These are phyloP conservation scores for Phenganax marumi DNA, from an alignment of 92 coral and sea anemone species.

Conservation along the genomic window DNA sequence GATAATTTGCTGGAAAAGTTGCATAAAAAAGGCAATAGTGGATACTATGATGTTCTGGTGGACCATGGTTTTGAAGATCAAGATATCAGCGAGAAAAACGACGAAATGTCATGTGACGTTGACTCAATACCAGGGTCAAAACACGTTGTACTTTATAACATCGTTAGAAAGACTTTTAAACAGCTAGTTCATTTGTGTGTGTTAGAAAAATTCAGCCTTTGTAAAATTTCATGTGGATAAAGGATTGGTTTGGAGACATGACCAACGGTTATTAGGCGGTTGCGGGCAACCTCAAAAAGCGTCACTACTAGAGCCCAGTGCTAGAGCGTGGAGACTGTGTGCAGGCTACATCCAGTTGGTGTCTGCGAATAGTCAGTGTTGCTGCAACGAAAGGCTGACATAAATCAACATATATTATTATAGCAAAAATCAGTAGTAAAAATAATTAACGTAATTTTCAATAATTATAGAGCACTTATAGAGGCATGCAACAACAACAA, in stretches of 20 bases:
- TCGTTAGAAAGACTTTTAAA: slow-evolving; percentile 72
- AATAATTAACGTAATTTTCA: too few relatives aligned
- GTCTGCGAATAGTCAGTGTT: too few relatives aligned
- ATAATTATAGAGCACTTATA: too few relatives aligned
- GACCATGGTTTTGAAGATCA: slow-evolving; percentile 33
- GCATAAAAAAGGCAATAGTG: slow-evolving; percentile 21
- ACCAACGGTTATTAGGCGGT: too few relatives aligned
- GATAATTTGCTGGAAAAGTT: slow-evolving; percentile 20
- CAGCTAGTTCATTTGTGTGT: slow-evolving; percentile 71
- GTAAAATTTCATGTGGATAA: not conserved
- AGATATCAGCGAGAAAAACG: slow-evolving; percentile 5
- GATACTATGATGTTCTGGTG: not conserved
- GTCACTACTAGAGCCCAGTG: too few relatives aligned
- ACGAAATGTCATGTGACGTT: slow-evolving; percentile 26
- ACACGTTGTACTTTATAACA: slow-evolving; percentile 72
- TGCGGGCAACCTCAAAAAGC: too few relatives aligned
- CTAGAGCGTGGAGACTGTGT: too few relatives aligned
- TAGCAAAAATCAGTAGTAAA: too few relatives aligned
- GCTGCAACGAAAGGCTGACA: too few relatives aligned
- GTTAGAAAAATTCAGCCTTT: slow-evolving; percentile 52
- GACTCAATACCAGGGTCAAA: slow-evolving; percentile 43
- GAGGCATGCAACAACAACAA: not conserved
- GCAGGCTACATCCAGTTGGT: too few relatives aligned
- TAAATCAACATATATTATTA: too few relatives aligned
- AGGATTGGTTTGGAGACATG: not conserved